Base-by-base conservation (phyloP, 1,140 invertebrate species). In the Drosophila rhopaloa region DNA sequence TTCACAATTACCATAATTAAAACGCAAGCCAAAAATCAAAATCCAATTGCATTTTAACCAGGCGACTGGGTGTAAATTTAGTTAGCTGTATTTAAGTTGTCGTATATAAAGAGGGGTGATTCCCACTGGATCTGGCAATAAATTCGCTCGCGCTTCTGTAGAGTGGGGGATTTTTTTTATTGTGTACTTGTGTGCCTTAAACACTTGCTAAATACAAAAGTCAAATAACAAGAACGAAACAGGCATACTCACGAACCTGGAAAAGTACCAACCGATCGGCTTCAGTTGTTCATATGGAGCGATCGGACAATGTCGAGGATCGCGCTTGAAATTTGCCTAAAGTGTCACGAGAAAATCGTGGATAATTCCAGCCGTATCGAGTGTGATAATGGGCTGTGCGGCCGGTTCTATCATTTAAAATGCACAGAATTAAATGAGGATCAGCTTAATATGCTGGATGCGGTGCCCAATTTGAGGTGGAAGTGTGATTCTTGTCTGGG, bases 1-100 rank as follows among this genome's bases (percentile, higher is more conserved):
- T 76, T 71, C 84, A 80, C 76, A 89, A 76, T 88, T 79, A 50
- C 54, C 76, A 77, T 77, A 79, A 86, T 82, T 82, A 82, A 86
- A 70, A 24, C 29, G 16, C 48, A 27, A 35, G 11, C 27, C 6
- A 62, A 44, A 66, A 59, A 66, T 55, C 10, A 41, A 51, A 40
- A 27, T 47, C 24, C 27, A 19, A 40, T 53, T 16, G 6, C 11
- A 41, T 29, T 38, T 43, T 3, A 37, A 51, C 19, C 19, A 32
- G 29, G 27, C 9, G 29, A 14, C 13, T 40, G 6, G 3, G 50
- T 43, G 40, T 54, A 38, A 41, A 32, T 57, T 40, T 27, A 48
- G 40, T 70, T 40, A 35, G 41, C 43, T 9, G 10, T 27, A 38
- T 4, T 47, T 47, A 24, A 9, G 67, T 47, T 32, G 24, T 41